phyloP scores from a whole-genome alignment of 2,888 invertebrate genomes.

The Chrysodeixis includens region DNA sequence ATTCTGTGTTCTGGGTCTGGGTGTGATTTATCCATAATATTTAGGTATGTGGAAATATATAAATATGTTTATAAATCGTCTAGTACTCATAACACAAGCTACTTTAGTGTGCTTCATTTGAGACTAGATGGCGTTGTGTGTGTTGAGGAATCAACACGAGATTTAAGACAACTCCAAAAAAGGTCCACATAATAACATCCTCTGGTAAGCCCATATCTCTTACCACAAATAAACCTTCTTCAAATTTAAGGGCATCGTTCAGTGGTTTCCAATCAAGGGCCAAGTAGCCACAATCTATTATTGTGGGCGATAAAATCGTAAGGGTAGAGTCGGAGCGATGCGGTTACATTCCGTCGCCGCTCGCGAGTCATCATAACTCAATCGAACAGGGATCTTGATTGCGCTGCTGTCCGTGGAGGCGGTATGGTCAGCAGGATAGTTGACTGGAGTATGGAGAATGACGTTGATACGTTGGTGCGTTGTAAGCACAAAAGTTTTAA shows the following conservation, averaged over 20 bases:
- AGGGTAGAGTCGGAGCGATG: constrained; percentile 44
- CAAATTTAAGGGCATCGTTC: background rate
- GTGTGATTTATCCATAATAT: no score
- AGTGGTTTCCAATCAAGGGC: constrained; percentile 32
- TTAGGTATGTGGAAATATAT: no score
- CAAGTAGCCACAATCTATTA: constrained; percentile 48
- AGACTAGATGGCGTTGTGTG: no score
- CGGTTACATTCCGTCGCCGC: constrained; percentile 59
- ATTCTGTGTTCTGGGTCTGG: no score
- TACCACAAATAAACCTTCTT: background rate
- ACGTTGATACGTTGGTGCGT: no score
- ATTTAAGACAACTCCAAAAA: background rate
- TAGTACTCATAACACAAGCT: no score
- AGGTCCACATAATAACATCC: background rate
- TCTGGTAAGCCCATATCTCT: background rate
- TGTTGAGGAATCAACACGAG: no score
- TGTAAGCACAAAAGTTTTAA: no score
- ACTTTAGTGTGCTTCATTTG: no score
- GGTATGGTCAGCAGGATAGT: constrained; percentile 42
- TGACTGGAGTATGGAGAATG: background rate
- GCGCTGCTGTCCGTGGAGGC: constrained; percentile 50
- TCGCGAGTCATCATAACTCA: constrained; percentile 70
- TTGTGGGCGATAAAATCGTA: constrained; percentile 54
- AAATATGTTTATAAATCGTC: no score
- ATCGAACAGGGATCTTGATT: constrained; percentile 73